Base-by-base conservation (phyloP, 2,888 invertebrate genomes). In the Eueremaeus valkanovi region DNA sequence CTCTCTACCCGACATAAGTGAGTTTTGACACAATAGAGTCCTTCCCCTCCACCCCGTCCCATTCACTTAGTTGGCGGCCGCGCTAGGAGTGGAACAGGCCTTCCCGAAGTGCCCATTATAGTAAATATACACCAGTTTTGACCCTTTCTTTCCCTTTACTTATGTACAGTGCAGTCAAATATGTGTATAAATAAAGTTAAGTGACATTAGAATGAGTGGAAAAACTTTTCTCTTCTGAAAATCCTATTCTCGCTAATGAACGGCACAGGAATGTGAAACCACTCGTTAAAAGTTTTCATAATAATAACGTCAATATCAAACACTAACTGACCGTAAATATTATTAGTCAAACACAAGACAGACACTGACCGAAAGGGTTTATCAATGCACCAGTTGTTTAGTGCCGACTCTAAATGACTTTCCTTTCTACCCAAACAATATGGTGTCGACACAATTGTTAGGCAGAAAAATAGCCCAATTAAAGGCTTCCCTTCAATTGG, bases 261-360 rank as follows among this genome's bases (percentile, higher is more conserved):
- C 11, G 61, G 55, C 55, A 55, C 31, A 6, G 61, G 24, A 51
- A 51, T 51, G 31, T 33, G 33, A 61, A 29, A 61, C 61, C 61
- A 61, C 6, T 31, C 24, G 31, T 31, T 31, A 61, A 61, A 31
- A 9, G 31, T 31, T 31, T 31, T 24, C 24, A 55, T 55, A 55
- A 55, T 55, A 55, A 61, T 31, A 61, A 31, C 33, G 61, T 61
- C 61, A 61, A 61, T 16, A 61, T 31, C 33, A 61, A 61, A 61
- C 18, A 29, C 33, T 31, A 61, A 61, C 61, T 61, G 61, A 61
- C 61, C 61, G 61, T 61, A 61, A 61, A 27, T 61, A 61, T 61
- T 61, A 61, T 61, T 58, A 58, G 58, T 58, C 29, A 58, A 58
- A 58, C 58, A 27, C 45, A 16, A 8, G 6, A 11, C 36, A 3